phyloP scores from a whole-genome alignment of 1,140 invertebrate genomes.

The Zaprionus taronus region DNA sequence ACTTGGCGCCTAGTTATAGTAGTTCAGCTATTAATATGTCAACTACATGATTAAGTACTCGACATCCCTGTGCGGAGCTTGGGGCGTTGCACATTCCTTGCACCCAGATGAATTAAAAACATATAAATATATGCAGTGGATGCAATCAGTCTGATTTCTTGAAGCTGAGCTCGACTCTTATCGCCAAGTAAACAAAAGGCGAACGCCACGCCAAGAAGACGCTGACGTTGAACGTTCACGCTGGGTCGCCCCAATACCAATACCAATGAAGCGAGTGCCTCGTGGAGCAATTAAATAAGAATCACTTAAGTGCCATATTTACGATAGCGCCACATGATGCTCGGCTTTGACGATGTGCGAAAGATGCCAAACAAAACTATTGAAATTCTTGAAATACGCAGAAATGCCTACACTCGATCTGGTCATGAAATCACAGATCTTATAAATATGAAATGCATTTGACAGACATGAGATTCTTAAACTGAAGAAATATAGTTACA shows the following conservation, averaged over 20 bases:
- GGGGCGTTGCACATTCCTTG: slow-evolving; percentile 11
- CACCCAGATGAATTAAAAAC: background rate
- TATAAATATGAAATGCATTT: background rate
- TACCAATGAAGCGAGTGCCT: slow-evolving; percentile 16
- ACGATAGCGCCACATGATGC: slow-evolving; percentile 30
- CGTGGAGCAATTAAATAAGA: slow-evolving; percentile 15
- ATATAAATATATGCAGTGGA: background rate
- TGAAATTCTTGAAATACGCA: background rate
- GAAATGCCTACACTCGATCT: background rate
- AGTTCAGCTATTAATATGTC: slow-evolving; percentile 26
- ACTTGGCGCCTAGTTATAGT: background rate
- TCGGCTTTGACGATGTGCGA: background rate
- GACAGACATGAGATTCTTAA: background rate
- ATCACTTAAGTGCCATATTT: slow-evolving; percentile 25
- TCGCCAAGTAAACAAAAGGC: slow-evolving; percentile 7
- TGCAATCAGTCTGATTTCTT: background rate
- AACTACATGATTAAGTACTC: slow-evolving; percentile 2
- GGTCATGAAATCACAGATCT: slow-evolving; percentile 3
- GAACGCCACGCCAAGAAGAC: background rate
- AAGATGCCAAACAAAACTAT: slow-evolving; percentile 1
- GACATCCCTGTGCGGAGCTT: background rate
- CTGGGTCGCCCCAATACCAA: slow-evolving; percentile 5
- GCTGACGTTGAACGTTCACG: slow-evolving; percentile 4
- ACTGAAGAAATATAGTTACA: background rate
- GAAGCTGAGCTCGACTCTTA: background rate